Evolutionary conservation across 2,113 vertebrate genomes (phyloP).

Genomic region (Nothobranchius kuhntae): DNA sequence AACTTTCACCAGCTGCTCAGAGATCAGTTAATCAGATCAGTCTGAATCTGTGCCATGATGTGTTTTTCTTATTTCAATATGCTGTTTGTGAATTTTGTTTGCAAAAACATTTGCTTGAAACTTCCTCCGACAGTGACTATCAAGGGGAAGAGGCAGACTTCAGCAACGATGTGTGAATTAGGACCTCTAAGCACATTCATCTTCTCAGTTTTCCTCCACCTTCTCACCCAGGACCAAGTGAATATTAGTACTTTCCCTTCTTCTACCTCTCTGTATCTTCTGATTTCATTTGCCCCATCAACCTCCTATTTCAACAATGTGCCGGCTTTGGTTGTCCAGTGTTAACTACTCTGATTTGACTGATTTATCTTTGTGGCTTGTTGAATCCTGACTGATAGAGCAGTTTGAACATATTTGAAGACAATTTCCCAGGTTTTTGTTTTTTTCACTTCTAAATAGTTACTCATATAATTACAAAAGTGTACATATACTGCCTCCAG

Average conservation of each 20-base stretch:
- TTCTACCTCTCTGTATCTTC: not conserved
- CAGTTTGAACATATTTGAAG: constrained; percentile 5
- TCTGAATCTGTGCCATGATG: constrained; percentile 14
- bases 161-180: constrained; percentile 39
- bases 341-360: constrained; percentile 11
- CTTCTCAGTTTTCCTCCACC: constrained; percentile 62
- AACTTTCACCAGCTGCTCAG: not conserved
- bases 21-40: constrained; percentile 8
- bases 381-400: not conserved
- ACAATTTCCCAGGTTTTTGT: constrained; percentile 22
- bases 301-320: not conserved
- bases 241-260: constrained; percentile 31
- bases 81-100: constrained; percentile 27
- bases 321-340: constrained; percentile 18
- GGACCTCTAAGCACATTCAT: constrained; percentile 50
- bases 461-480: not conserved
- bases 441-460: constrained; percentile 10
- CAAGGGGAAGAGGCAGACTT: constrained; percentile 45
- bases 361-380: not conserved
- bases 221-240: constrained; percentile 45
- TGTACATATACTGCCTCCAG: constrained; percentile 7
- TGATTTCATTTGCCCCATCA: constrained; percentile 9
- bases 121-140: constrained; percentile 25
- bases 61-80: not conserved
- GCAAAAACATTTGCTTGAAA: constrained; percentile 29